A percentile compares a stretch with the other conserved stretches of the same genome.
phyloP scores from a whole-genome alignment of 2,888 invertebrate genomes.

The Hecatera dysodea region DNA sequence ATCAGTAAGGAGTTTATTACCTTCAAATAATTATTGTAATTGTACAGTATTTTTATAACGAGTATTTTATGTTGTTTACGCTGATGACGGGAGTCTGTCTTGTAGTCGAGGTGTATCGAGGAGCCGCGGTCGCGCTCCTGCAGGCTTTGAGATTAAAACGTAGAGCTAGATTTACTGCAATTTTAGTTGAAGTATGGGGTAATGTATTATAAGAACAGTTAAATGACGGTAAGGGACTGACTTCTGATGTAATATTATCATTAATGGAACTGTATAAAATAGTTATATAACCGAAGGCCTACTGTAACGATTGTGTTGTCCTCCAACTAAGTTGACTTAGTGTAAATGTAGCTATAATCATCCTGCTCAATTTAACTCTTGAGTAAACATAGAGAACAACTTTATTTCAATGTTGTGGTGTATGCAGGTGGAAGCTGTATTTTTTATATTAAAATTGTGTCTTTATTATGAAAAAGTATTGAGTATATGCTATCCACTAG shows the following conservation, averaged over 20 bases:
- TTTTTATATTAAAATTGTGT: slow-evolving; percentile 63
- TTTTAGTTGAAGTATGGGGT: slow-evolving; percentile 85
- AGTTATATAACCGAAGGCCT: slow-evolving; percentile 86
- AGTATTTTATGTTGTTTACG: slow-evolving; percentile 86
- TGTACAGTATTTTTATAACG: slow-evolving; percentile 91
- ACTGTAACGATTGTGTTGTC: slow-evolving; percentile 81
- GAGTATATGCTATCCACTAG: slow-evolving; percentile 66
- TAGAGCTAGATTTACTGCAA: slow-evolving; percentile 86
- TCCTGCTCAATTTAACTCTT: slow-evolving; percentile 88
- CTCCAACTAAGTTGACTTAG: slow-evolving; percentile 89
- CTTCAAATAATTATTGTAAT: slow-evolving; percentile 88
- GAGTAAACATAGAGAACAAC: slow-evolving; percentile 85
- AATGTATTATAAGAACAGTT: slow-evolving; percentile 88
- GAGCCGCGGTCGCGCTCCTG: slow-evolving; percentile 57
- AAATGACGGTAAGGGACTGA: slow-evolving; percentile 87
- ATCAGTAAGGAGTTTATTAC: slow-evolving; percentile 86
- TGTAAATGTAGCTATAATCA: slow-evolving; percentile 86
- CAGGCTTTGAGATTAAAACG: slow-evolving; percentile 86
- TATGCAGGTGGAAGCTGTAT: slow-evolving; percentile 78
- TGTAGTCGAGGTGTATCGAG: slow-evolving; percentile 61
- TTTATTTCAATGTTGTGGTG: slow-evolving; percentile 74
- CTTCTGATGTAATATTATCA: slow-evolving; percentile 88
- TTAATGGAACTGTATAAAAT: slow-evolving; percentile 88
- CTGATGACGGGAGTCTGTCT: slow-evolving; percentile 71
- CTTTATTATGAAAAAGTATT: slow-evolving; percentile 51